Base-by-base conservation (phyloP, 2,113 vertebrate genomes). In the Ceyx margarethae region DNA sequence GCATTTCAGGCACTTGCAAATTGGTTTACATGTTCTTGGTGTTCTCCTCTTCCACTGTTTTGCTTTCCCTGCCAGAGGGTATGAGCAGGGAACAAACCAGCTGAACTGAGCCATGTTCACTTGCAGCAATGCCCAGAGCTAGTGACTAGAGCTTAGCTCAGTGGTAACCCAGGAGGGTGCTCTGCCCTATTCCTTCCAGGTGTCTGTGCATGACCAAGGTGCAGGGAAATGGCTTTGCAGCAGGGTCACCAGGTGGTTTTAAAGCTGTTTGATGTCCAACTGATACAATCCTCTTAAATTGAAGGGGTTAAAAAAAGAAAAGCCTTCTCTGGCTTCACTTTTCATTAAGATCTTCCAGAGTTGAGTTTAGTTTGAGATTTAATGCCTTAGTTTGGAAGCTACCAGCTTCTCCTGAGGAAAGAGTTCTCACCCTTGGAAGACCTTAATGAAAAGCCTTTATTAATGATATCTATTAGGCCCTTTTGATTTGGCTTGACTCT, bases 241-340 rank as follows among this genome's bases (percentile, higher is more conserved):
- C 45, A 61, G n/a, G 25, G 40, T 19, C 50, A 57, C 35, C 8
- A 1, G 1, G 14, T 19, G 37, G 29, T 3, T 57, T 85, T 78
- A 37, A 64, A 85, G 11, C 16, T 9, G 16, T 9, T 42, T 35
- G 54, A n/a, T 60, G 28, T 81, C 5, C 46, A 79, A 68, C 5
- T 10, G 29, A 13, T 37, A 60, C 6, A 20, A 77, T 64, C 25
- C 7, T 54, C 23, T 74, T n/a, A 8, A 2, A n/a, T 33, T 6
- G 11, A 23, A 10, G 2, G 22, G 1, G 2, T 37, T 37, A 37
- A 37, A 9, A 2, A 13, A 5, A 8, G 20, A 31, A 9, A 31
- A 29, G 7, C 1, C 11, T 9, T 18, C n/a, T 73, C 51, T n/a
- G 16, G 37, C 46, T 51, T 69, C 25, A 6, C 9, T 84, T 71